These are phyloP conservation scores for Hyposmocoma kahamanoa DNA, from an alignment of 1,140 invertebrate species.

Conservation along the genomic window DNA sequence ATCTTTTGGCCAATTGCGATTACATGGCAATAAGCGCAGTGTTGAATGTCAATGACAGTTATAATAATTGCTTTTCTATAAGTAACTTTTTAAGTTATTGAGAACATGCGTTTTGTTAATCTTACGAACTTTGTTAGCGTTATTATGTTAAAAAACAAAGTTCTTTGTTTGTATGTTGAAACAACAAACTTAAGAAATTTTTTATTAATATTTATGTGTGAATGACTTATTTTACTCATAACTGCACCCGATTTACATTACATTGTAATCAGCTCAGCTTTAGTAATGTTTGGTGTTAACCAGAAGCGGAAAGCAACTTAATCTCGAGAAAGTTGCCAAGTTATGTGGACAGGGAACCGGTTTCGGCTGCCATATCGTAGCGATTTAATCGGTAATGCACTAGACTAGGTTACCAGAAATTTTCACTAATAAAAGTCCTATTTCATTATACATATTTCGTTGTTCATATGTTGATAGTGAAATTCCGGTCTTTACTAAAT, in stretches of 20 bases:
- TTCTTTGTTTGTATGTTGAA: too few relatives aligned
- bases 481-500: too few relatives aligned
- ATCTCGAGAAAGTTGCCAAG: conserved; percentile 43
- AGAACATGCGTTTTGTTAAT: neutral
- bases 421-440: too few relatives aligned
- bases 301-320: conserved; percentile 20
- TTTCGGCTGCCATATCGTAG: conserved; percentile 34
- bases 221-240: too few relatives aligned
- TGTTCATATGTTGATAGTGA: too few relatives aligned
- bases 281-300: conserved; percentile 7
- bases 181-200: too few relatives aligned
- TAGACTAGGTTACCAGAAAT: conserved; percentile 43
- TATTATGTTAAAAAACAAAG: too few relatives aligned
- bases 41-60: conserved; percentile 42
- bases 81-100: conserved; percentile 26
- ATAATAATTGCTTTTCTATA: conserved; percentile 22
- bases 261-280: too few relatives aligned
- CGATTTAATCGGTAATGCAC: conserved; percentile 35
- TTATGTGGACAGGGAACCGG: conserved; percentile 37
- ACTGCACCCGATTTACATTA: too few relatives aligned
- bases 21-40: conserved; percentile 29
- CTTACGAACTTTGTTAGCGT: too few relatives aligned
- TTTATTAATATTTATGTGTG: too few relatives aligned
- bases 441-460: too few relatives aligned
- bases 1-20: conserved; percentile 31